Evolutionary conservation across 2,888 invertebrate species (phyloP), one percentile per base, ranked within the genome.

Genomic region (Tryphoninae sp.): DNA sequence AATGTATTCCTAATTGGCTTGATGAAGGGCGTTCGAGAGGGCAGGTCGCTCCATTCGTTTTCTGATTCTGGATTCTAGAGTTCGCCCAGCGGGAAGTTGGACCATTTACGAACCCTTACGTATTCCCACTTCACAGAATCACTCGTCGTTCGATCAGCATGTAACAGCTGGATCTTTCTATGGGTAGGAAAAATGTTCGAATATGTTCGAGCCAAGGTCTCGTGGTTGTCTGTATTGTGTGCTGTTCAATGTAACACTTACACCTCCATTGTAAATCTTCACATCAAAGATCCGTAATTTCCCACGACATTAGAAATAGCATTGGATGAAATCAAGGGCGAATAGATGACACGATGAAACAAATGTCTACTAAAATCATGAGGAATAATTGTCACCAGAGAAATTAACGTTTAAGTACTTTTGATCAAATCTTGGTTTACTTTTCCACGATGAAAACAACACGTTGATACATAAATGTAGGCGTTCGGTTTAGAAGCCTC

Each of bases 1-100:
- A 33, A 75, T 33, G 16, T 23, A 59, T 79, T 74, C 71, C 26
- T 80, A 81, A 84, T 84, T 58, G 76, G 9, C 55, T 55, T 82
- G 69, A 84, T 80, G 67, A 72, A 79, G 72, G 42, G 64, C 9
- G 55, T 61, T 8, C 23, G 19, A 16, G 49, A 26, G 42, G 19
- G 19, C 7, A 26, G 22, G 9, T 19, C 74, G 59, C 67, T 51
- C 51, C 53, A 65, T 55, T 51, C 45, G 33, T 53, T 78, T 61
- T 62, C 53, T 9, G 7, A 67, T 68, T 58, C 62, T 62, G 61
- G 71, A 82, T 51, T 23, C 40, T 45, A 7, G 33, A 33, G 33
- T 33, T 51, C n/a, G 26, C 72, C 22, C 69, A 40, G 49, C 75
- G 78, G 78, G 79, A 42, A n/a, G 82, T 76, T 79, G 69, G 77